phyloP scores from a whole-genome alignment of 2,797 vertebrate species.

The Ctenopoma multispine region DNA sequence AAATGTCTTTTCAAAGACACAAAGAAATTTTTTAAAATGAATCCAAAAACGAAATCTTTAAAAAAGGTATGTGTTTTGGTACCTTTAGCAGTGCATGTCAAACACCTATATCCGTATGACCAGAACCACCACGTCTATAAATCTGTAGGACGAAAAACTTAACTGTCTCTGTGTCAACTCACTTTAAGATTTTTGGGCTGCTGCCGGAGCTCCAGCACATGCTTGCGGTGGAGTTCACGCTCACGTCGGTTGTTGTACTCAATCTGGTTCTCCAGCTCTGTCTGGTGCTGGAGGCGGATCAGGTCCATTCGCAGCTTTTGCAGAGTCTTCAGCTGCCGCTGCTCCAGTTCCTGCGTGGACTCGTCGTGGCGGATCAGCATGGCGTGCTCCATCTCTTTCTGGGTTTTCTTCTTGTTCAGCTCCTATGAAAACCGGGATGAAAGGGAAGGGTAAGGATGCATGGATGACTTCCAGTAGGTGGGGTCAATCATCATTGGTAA shows the following conservation, averaged over 20 bases:
- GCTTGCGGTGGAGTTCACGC: slow-evolving; percentile 98
- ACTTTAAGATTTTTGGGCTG: slow-evolving; percentile 98
- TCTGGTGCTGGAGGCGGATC: slow-evolving; percentile 99
- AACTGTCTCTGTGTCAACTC: slow-evolving; percentile 24
- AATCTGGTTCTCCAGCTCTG: slow-evolving; percentile 99
- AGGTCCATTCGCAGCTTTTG: slow-evolving; percentile 99
- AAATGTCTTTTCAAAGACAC: slow-evolving; percentile 32
- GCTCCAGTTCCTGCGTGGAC: slow-evolving; percentile 97
- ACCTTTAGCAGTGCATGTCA: not conserved
- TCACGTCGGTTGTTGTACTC: slow-evolving; percentile 99
- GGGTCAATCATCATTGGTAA: too few relatives aligned
- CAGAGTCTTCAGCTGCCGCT: slow-evolving; percentile 94
- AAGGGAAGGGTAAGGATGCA: not conserved
- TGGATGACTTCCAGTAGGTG: not conserved
- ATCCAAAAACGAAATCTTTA: slow-evolving; percentile 1
- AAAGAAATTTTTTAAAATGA: slow-evolving; percentile 3
- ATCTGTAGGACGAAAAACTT: not conserved
- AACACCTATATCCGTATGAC: not conserved
- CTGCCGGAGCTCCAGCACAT: slow-evolving; percentile 98
- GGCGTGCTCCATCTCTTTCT: slow-evolving; percentile 99
- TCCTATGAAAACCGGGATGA: slow-evolving; percentile 81
- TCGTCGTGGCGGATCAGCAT: slow-evolving; percentile 98
- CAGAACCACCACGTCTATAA: not conserved
- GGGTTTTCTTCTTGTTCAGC: slow-evolving; percentile 96
- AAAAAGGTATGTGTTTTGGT: not conserved